A percentile compares a stretch with the other conserved stretches of the same genome.
phyloP scores from a whole-genome alignment of 2,888 invertebrate species.

The Strigamia crassipes region DNA sequence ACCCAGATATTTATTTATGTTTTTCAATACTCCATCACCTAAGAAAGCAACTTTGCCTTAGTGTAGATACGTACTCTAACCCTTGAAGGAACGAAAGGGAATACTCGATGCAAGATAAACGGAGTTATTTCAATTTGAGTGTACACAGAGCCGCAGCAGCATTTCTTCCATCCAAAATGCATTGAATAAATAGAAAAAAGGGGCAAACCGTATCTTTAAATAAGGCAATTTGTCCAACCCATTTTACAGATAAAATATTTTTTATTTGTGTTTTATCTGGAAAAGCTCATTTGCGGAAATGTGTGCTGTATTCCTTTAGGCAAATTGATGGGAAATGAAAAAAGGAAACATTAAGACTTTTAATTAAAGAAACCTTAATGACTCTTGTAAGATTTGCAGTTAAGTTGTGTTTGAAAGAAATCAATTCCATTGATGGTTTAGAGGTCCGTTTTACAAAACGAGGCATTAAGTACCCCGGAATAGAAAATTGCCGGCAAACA shows the following conservation, averaged over 20 bases:
- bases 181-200: neutral
- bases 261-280: neutral
- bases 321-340: conserved; percentile 17
- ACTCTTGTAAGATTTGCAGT: conserved; percentile 24
- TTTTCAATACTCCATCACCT: neutral
- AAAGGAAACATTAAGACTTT: conserved; percentile 22
- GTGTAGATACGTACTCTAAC: neutral
- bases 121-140: too few relatives aligned
- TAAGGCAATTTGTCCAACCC: conserved; percentile 13
- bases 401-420: conserved; percentile 26
- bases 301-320: neutral
- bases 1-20: neutral
- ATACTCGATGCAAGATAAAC: neutral
- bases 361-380: conserved; percentile 29
- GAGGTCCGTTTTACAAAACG: conserved; percentile 10
- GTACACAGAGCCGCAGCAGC: too few relatives aligned
- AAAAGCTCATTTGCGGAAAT: conserved; percentile 18
- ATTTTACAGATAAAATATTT: neutral
- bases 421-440: conserved; percentile 19
- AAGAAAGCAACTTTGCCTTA: neutral
- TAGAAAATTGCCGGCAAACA: conserved; percentile 19
- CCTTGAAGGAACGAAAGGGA: neutral
- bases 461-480: conserved; percentile 3
- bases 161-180: too few relatives aligned
- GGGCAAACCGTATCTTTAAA: neutral